Conservation (phyloP, 2,113 vertebrate genomes). For the Cyanoramphus novaezelandiae region DNA sequence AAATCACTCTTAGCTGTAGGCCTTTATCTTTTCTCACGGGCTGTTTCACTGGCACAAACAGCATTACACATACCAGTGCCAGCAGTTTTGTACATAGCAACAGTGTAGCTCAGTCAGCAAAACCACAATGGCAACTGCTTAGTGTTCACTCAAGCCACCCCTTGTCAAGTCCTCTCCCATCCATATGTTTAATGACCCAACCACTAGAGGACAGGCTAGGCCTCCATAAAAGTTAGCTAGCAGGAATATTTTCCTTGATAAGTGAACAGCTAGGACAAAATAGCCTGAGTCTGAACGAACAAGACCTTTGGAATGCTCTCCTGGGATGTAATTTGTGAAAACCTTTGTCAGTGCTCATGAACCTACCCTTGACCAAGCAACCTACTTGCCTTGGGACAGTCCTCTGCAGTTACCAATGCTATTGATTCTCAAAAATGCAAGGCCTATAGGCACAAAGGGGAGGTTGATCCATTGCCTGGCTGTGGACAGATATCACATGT, state of each 20-base stretch:
- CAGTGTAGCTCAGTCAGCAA: background rate
- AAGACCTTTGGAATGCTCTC: background rate
- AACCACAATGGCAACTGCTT: background rate
- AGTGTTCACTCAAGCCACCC: background rate
- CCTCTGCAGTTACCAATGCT: background rate
- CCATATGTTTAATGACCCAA: background rate
- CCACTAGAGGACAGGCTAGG: background rate
- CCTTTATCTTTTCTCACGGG: background rate
- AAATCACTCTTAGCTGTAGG: background rate
- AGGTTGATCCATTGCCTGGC: background rate
- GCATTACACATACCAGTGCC: background rate
- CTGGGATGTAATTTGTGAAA: background rate
- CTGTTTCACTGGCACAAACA: background rate
- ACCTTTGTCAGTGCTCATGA: fast-evolving
- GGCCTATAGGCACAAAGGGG: background rate
- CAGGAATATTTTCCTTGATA: background rate
- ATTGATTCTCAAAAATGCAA: background rate
- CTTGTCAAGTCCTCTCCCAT: background rate
- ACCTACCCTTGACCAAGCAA: background rate
- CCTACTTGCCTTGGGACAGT: background rate
- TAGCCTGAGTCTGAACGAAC: background rate
- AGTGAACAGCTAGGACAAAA: background rate
- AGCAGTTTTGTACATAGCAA: background rate
- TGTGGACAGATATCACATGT: background rate
- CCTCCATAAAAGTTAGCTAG: background rate